These are phyloP conservation scores for Holocentrus rufus DNA, from an alignment of 2,797 vertebrate species.

Conservation along the genomic window DNA sequence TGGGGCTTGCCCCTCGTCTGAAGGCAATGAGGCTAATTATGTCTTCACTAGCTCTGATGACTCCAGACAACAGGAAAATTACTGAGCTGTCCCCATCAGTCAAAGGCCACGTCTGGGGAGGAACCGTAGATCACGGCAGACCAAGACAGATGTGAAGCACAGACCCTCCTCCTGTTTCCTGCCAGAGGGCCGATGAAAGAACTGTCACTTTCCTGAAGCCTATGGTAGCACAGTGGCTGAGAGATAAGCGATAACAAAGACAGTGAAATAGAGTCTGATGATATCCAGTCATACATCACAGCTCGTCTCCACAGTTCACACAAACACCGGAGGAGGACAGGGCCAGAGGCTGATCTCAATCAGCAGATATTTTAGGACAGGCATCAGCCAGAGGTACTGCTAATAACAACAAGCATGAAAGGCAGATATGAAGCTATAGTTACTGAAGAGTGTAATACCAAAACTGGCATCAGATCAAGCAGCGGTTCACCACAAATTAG, in stretches of 20 bases:
- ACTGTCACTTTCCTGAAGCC: conserved; percentile 67
- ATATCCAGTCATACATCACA: conserved; percentile 9
- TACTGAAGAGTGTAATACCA: conserved; percentile 31
- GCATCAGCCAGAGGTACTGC: not conserved
- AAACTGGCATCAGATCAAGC: conserved; percentile 33
- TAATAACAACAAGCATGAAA: not conserved
- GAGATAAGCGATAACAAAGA: conserved; percentile 45
- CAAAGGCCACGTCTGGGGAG: conserved; percentile 40
- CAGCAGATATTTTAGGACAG: conserved; percentile 16
- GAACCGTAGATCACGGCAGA: conserved; percentile 38
- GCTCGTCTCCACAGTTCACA: conserved; percentile 10
- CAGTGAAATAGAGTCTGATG: conserved; percentile 14
- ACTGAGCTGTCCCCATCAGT: conserved; percentile 69
- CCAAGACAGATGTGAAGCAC: conserved; percentile 47
- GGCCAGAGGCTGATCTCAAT: conserved; percentile 15
- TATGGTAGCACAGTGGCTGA: conserved; percentile 26
- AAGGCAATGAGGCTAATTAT: conserved; percentile 69
- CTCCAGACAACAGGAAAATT: conserved; percentile 72
- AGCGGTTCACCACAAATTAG: conserved; percentile 44
- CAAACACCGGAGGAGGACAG: conserved; percentile 14
- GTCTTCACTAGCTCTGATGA: conserved; percentile 64
- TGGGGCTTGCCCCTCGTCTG: conserved; percentile 21
- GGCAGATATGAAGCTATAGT: conserved; percentile 10
- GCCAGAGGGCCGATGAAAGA: conserved; percentile 56
- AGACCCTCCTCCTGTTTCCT: conserved; percentile 66